Evolutionary conservation across 2,113 vertebrate genomes (phyloP).

Genomic region (Petrocephalus microphthalmus): DNA sequence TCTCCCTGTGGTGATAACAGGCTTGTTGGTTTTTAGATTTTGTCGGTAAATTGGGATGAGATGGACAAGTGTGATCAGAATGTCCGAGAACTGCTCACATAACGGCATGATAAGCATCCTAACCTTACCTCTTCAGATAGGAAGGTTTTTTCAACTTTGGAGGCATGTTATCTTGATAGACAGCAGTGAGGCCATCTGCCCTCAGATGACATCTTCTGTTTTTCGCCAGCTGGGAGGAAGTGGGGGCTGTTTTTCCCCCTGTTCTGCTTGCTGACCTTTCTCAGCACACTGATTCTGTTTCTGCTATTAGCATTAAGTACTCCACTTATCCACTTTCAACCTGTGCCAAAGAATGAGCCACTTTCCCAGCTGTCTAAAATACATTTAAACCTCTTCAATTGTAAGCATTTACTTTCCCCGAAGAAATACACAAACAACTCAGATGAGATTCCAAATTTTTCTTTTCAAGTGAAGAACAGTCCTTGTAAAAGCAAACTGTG

Average conservation of each 20-base stretch:
- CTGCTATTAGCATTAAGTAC: slow-evolving; percentile 35
- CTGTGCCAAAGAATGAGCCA: slow-evolving; percentile 30
- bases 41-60: too few species aligned
- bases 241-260: background rate
- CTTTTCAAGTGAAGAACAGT: slow-evolving; percentile 18
- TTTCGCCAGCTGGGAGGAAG: background rate
- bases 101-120: background rate
- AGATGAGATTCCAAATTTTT: slow-evolving; percentile 9
- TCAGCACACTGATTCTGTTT: slow-evolving; percentile 28
- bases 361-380: slow-evolving; percentile 37
- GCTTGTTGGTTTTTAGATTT: too few species aligned
- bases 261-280: slow-evolving; percentile 6
- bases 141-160: background rate
- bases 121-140: background rate
- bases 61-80: too few species aligned
- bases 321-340: slow-evolving; percentile 29
- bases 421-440: slow-evolving; percentile 19
- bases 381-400: slow-evolving; percentile 26
- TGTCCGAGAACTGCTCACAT: too few species aligned
- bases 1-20: too few species aligned
- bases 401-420: slow-evolving; percentile 3
- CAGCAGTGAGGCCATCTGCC: background rate
- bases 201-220: background rate
- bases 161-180: background rate
- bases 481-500: slow-evolving; percentile 25